Percentiles rank a stretch among this genome's conserved stretches.
These are phyloP conservation scores for Scomber colias DNA, from an alignment of 2,113 vertebrate species.

Conservation along the genomic window DNA sequence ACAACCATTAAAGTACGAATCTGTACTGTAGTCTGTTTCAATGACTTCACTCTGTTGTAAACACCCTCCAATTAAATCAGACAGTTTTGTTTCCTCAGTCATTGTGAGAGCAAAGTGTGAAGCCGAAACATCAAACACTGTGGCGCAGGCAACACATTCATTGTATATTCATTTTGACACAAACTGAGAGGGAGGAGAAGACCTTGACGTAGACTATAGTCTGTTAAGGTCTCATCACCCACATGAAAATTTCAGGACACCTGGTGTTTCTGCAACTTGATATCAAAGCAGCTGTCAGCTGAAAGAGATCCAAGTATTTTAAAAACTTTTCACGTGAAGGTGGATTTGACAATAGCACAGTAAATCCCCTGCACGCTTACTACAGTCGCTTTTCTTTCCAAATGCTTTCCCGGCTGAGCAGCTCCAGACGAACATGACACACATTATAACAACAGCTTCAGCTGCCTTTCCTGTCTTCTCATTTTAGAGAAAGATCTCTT, in stretches of 20 bases:
- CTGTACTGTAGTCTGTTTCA: slow-evolving; percentile 24
- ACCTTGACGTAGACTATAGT: slow-evolving; percentile 28
- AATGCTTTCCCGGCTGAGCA: slow-evolving; percentile 15
- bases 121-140: slow-evolving; percentile 58
- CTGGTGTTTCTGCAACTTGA: slow-evolving; percentile 23
- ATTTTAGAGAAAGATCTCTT: neutral
- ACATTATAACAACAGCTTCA: neutral
- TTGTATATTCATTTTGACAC: slow-evolving; percentile 47
- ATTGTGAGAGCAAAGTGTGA: slow-evolving; percentile 36
- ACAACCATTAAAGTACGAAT: slow-evolving; percentile 28
- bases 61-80: slow-evolving; percentile 56
- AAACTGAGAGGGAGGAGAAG: slow-evolving; percentile 30
- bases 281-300: slow-evolving; percentile 41
- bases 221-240: slow-evolving; percentile 29
- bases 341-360: slow-evolving; percentile 26
- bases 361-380: slow-evolving; percentile 25
- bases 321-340: slow-evolving; percentile 15
- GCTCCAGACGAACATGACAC: neutral
- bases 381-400: slow-evolving; percentile 20
- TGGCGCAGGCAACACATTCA: slow-evolving; percentile 37
- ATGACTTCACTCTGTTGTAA: slow-evolving; percentile 32
- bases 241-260: slow-evolving; percentile 44
- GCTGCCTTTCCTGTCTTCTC: neutral
- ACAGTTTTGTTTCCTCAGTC: slow-evolving; percentile 49
- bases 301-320: slow-evolving; percentile 22